Conservation (phyloP, 2,888 invertebrate genomes). For the Ichneumoninae sp. region DNA sequence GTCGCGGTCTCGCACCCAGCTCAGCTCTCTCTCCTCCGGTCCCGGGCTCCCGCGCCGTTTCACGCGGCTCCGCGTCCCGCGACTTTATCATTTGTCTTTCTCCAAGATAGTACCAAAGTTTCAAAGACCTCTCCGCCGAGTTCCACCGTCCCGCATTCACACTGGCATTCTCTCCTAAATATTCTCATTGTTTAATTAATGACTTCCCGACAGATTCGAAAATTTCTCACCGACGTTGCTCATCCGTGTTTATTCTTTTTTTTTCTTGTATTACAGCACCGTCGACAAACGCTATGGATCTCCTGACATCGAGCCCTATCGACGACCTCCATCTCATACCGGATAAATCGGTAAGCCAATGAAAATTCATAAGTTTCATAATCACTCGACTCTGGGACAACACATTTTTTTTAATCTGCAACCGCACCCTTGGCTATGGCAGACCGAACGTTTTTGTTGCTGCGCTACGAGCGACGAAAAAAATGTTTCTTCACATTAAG, state of each 20-base stretch:
- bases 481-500: too few species aligned
- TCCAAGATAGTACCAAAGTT: constrained; percentile 80
- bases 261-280: not conserved
- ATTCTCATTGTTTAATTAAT: constrained; percentile 72
- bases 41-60: constrained; percentile 46
- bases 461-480: too few species aligned
- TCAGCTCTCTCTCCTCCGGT: constrained; percentile 11
- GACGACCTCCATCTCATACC: too few species aligned
- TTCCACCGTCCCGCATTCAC: constrained; percentile 73
- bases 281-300: not conserved
- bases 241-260: not conserved
- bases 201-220: constrained; percentile 56
- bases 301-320: not conserved
- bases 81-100: constrained; percentile 80
- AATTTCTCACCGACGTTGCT: constrained; percentile 17
- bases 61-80: constrained; percentile 53
- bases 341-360: too few species aligned
- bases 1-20: constrained; percentile 47
- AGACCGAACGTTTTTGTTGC: too few species aligned
- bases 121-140: constrained; percentile 77
- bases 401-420: too few species aligned
- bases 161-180: constrained; percentile 74
- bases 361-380: too few species aligned
- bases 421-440: too few species aligned
- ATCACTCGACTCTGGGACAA: too few species aligned